A percentile compares a stretch with the other conserved stretches of the same genome.
These are phyloP conservation scores for Tinea pellionella DNA, from an alignment of 2,888 invertebrate species.

Conservation along the genomic window DNA sequence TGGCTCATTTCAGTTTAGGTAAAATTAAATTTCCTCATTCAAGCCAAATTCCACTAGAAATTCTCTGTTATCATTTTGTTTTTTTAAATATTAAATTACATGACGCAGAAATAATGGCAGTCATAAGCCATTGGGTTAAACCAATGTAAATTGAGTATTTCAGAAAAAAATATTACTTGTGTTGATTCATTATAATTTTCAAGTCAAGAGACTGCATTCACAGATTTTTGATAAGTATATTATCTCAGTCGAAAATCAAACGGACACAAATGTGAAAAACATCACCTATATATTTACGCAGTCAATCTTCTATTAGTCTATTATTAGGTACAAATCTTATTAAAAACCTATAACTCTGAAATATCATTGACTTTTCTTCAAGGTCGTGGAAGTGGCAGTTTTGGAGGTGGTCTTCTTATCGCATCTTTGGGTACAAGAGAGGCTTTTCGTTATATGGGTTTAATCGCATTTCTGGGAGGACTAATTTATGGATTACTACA, in stretches of 20 bases:
- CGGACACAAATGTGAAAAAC: too few species aligned
- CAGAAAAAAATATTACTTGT: neutral
- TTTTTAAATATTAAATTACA: neutral
- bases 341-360: too few species aligned
- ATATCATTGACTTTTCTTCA: neutral
- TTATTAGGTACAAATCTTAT: too few species aligned
- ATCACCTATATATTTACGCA: too few species aligned
- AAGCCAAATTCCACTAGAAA: neutral
- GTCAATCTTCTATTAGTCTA: too few species aligned
- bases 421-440: conserved; percentile 80
- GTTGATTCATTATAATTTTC: neutral
- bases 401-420: conserved; percentile 82
- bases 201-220: too few species aligned
- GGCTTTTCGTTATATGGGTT: conserved; percentile 83
- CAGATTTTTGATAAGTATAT: too few species aligned
- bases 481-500: conserved; percentile 77
- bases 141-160: neutral
- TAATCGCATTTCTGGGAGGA: conserved; percentile 78
- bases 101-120: conserved; percentile 2
- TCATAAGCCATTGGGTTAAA: neutral
- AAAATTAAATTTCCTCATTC: conserved; percentile 21
- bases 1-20: conserved; percentile 91
- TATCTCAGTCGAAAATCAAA: too few species aligned
- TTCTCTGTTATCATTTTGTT: neutral
- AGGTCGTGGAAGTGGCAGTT: conserved; percentile 86